A percentile compares a stretch with the other conserved stretches of the same genome.
phyloP scores from a whole-genome alignment of 2,888 invertebrate genomes.

The Papilio protenor region DNA sequence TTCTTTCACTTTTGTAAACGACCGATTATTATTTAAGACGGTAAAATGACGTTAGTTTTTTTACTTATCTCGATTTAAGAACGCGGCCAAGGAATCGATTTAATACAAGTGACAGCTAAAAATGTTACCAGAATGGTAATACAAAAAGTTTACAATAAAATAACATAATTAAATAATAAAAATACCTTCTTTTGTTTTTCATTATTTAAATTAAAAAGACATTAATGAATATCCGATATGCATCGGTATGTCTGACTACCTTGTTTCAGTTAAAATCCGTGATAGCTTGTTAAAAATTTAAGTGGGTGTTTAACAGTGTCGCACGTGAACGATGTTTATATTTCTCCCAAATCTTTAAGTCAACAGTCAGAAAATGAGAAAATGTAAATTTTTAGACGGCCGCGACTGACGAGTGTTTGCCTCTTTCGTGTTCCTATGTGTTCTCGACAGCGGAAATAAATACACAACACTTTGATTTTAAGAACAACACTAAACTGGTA shows the following conservation, averaged over 20 bases:
- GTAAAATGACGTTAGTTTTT: slow-evolving; percentile 23
- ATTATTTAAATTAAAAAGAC: neutral
- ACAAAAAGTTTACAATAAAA: neutral
- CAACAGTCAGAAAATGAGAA: slow-evolving; percentile 63
- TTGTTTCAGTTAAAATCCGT: neutral
- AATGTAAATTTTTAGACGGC: slow-evolving; percentile 63
- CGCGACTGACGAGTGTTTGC: slow-evolving; percentile 63
- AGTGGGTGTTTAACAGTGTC: slow-evolving; percentile 26
- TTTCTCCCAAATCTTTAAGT: slow-evolving; percentile 63
- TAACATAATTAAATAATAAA: neutral
- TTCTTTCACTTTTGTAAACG: slow-evolving; percentile 44
- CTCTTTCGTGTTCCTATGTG: slow-evolving; percentile 51
- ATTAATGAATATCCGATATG: neutral
- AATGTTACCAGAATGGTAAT: slow-evolving; percentile 15
- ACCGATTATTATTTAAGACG: slow-evolving; percentile 19
- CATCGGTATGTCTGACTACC: neutral
- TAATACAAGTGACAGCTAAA: slow-evolving; percentile 10
- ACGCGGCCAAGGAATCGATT: slow-evolving; percentile 5
- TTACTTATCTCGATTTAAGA: slow-evolving; percentile 17
- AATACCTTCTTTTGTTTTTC: neutral
- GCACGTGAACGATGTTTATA: slow-evolving; percentile 44
- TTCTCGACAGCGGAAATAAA: slow-evolving; percentile 60
- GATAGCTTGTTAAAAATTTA: slow-evolving; percentile 18
- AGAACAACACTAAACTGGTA: slow-evolving; percentile 58
- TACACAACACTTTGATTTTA: slow-evolving; percentile 54